A percentile compares a stretch with the other conserved stretches of the same genome.
Conservation (phyloP, 2,888 invertebrate genomes). For the Zelleria hepariella region DNA sequence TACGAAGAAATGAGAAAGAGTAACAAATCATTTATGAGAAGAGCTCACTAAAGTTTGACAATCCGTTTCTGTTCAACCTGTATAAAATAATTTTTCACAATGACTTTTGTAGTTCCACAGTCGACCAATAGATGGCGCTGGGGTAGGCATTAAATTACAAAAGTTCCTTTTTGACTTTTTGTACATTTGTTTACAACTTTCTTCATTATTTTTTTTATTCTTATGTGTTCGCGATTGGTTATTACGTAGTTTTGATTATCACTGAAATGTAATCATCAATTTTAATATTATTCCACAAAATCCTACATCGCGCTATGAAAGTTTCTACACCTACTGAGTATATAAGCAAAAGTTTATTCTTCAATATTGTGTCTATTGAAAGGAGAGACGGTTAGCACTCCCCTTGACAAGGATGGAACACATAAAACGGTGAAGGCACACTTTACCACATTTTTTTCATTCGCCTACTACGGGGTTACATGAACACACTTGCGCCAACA, state of each 20-base stretch:
- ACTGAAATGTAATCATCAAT: neutral
- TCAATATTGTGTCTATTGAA: slow-evolving; percentile 87
- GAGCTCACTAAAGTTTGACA: no score
- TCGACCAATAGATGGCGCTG: slow-evolving; percentile 20
- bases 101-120: neutral
- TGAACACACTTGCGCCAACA: no score
- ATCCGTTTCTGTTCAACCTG: no score
- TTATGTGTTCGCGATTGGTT: neutral
- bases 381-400: slow-evolving; percentile 98
- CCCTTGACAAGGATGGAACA: slow-evolving; percentile 95
- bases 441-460: slow-evolving; percentile 35
- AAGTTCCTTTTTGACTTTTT: neutral
- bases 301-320: slow-evolving; percentile 17
- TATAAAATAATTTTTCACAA: neutral
- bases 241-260: neutral
- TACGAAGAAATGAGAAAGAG: no score
- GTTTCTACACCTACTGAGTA: slow-evolving; percentile 17
- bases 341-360: slow-evolving; percentile 15
- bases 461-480: no score
- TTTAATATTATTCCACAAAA: neutral
- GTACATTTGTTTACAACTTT: neutral
- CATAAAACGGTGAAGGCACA: slow-evolving; percentile 28
- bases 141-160: neutral
- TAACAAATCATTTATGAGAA: no score
- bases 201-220: neutral